phyloP scores from a whole-genome alignment of 2,797 vertebrate species.

The Paguma larvata region DNA sequence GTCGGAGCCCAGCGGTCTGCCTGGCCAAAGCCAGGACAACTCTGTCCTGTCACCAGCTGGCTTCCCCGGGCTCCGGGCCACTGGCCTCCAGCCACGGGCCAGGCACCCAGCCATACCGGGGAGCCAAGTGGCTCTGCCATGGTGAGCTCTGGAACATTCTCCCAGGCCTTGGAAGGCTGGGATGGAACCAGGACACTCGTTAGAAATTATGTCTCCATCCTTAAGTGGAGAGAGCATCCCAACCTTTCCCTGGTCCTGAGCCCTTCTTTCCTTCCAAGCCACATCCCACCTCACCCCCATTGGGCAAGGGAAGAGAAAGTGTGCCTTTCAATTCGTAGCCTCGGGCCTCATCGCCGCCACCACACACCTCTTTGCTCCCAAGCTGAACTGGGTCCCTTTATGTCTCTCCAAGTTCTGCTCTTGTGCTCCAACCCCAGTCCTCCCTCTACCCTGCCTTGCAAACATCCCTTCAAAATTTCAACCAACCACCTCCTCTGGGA shows the following conservation, averaged over 20 bases:
- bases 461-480: conserved; percentile 24
- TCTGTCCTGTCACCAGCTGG: conserved; percentile 80
- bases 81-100: conserved; percentile 71
- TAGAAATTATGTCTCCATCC: conserved; percentile 63
- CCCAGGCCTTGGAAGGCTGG: conserved; percentile 65
- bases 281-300: background rate
- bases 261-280: conserved; percentile 23
- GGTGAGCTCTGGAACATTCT: conserved; percentile 27
- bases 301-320: background rate
- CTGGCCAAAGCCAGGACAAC: conserved; percentile 75
- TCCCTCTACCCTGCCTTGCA: background rate
- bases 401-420: background rate
- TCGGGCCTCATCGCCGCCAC: background rate
- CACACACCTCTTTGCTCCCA: background rate
- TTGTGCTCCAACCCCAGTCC: background rate
- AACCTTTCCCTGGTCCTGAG: background rate
- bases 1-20: conserved; percentile 60
- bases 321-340: background rate
- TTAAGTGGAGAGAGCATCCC: background rate
- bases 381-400: background rate
- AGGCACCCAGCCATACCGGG: conserved; percentile 75
- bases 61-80: conserved; percentile 78
- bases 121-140: conserved; percentile 71
- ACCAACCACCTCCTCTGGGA: conserved; percentile 1
- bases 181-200: conserved; percentile 25